A percentile compares a stretch with the other conserved stretches of the same genome.
Evolutionary conservation across 2,888 invertebrate species (phyloP).

Genomic region (Cylindroiulus punctatus): DNA sequence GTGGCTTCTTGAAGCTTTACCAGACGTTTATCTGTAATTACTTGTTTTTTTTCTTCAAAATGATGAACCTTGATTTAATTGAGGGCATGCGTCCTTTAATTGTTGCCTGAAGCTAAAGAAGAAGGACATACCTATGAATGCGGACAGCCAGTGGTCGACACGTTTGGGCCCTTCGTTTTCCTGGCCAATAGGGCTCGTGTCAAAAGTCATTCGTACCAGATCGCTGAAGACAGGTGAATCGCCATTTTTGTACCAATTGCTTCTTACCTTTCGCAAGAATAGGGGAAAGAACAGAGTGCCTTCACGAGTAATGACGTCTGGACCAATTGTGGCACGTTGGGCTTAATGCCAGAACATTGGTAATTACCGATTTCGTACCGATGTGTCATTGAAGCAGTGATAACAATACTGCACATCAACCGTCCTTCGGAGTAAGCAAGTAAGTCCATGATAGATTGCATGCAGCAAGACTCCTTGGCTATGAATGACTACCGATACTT

Average conservation of each 20-base stretch:
- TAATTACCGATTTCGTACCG: neutral
- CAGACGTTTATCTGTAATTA: neutral
- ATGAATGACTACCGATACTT: neutral
- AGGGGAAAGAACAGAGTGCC: neutral
- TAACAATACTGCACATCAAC: neutral
- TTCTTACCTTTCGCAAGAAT: constrained; percentile 8
- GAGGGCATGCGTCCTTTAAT: neutral
- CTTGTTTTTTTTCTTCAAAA: neutral
- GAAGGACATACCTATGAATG: neutral
- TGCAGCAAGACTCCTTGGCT: neutral
- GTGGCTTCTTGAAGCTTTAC: no score
- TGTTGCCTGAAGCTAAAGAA: constrained; percentile 18
- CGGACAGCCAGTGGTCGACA: neutral
- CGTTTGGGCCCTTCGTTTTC: neutral
- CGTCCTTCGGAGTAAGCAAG: neutral
- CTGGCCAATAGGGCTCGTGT: neutral
- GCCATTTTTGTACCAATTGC: neutral
- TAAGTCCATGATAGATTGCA: neutral
- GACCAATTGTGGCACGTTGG: neutral
- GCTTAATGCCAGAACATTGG: neutral
- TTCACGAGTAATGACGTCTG: neutral
- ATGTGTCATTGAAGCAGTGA: neutral
- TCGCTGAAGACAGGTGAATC: neutral
- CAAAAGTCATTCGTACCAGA: neutral
- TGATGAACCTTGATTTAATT: no score